Base-by-base conservation (phyloP, 2,113 vertebrate genomes). In the Apodemus sylvaticus region DNA sequence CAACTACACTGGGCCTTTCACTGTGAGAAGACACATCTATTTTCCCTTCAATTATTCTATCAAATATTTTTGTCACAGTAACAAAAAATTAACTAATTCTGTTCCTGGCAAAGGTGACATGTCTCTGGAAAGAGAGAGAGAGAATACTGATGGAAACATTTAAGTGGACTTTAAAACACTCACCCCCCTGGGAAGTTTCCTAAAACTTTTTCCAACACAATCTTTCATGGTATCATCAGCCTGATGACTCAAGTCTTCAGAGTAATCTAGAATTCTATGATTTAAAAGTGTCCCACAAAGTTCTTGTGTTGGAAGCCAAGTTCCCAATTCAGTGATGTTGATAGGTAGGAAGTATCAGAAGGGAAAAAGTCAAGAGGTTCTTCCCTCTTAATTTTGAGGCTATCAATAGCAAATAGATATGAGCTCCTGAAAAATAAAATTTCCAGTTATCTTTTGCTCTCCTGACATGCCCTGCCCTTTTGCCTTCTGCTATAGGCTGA, bases 201-300 rank as follows among this genome's bases (percentile, higher is more conserved):
- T n/a, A 42, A 74, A 20, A 42, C 9, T 42, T 74, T 71, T 2
- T 5, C 9, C 36, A 64, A 29, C 22, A 55, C 9, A 51, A 24
- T 4, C 26, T 71, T 73, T 11, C 0, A 0, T 0, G 4, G 3
- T 4, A 1, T 2, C 4, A 1, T 39, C 12, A 31, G 36, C 45
- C n/a, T 39, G 42, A 39, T 0, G 58, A 5, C 4, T 0, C 0
- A 0, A 0, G 1, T 60, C 39, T 81, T 45, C 0, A 1, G 12
- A 39, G 48, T 0, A 36, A 24, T 16, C 36, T 19, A 24, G 29
- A 64, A 55, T 71, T 6, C 11, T 53, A 19, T 42, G 77, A 8
- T 31, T 20, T n/a, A 22, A 51, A 68, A 16, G 16, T 79, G 24
- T 29, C 36, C 36, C 26, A 19, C 36, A 55, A 70, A 34, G 31